Base-by-base conservation (phyloP, 2,888 invertebrate species). In the Iselma pallidipennis region DNA sequence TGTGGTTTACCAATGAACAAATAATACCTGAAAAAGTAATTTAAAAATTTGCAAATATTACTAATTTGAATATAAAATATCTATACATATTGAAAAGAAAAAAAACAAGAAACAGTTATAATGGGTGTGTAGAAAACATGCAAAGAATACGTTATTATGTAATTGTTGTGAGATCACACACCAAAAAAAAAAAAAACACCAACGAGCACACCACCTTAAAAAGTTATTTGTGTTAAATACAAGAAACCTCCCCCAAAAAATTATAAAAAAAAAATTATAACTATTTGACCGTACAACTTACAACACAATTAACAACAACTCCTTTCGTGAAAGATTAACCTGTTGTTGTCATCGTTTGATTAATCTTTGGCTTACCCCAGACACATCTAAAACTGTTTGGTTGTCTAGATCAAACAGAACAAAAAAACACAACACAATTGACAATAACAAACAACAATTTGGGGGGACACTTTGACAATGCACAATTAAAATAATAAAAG, bases 11-110 rank as follows among this genome's bases (percentile, higher is more conserved):
- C 79, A 49, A 71, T 72, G 60, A 75, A 74, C 37, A 70, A 66
- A 61, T 77, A 77, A 65, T 78, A 79, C 57, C 79, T 79, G 76
- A 16, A 76, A 74, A 66, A 61, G 33, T 59, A 61, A n/a, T n/a
- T n/a, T n/a, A n/a, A n/a, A n/a, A n/a, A n/a, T n/a, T n/a, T 53
- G 9, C 9, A 19, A n/a, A 53, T 10, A 14, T 37, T 37, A 37
- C 14, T 37, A 37, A 21, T 23, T 21, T 26, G 10, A 50, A 50
- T 12, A n/a, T 19, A 16, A 50, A 50, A 50, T 28, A 25, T 6
- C 3, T 21, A 23, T 10, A 19, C 9, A 28, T n/a, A n/a, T n/a
- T n/a, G n/a, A n/a, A n/a, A n/a, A n/a, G n/a, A n/a, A n/a, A n/a
- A n/a, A n/a, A n/a, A n/a, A n/a, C n/a, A n/a, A n/a, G n/a, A n/a